These are phyloP conservation scores for Sinosuthora webbiana DNA, from an alignment of 2,113 vertebrate genomes.

Conservation along the genomic window DNA sequence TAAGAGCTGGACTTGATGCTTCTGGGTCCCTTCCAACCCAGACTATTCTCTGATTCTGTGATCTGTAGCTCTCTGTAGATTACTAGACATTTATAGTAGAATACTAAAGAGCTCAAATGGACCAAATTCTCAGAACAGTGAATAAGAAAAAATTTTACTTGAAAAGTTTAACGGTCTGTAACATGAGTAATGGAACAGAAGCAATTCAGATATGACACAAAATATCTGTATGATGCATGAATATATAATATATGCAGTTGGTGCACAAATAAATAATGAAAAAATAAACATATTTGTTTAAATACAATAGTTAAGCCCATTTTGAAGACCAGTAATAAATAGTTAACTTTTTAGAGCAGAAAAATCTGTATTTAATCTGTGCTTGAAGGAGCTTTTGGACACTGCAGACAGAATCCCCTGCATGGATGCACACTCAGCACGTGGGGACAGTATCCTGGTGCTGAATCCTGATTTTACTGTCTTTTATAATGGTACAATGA, in stretches of 20 bases:
- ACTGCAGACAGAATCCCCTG: background rate
- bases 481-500: background rate
- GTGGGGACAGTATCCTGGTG: background rate
- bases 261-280: background rate
- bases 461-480: background rate
- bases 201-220: background rate
- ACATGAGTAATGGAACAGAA: background rate
- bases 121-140: background rate
- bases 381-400: background rate
- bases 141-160: background rate
- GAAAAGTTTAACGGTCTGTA: background rate
- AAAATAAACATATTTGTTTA: background rate
- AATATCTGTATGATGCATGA: background rate
- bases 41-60: background rate
- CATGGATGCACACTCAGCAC: fast-evolving
- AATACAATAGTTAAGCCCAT: background rate
- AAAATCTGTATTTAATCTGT: background rate
- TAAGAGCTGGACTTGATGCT: background rate
- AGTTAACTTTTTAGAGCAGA: background rate
- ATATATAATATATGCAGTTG: background rate
- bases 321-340: background rate
- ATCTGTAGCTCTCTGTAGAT: background rate
- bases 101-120: background rate
- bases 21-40: background rate
- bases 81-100: background rate